Evolutionary conservation across 92 coral and sea anemone genomes (phyloP), one percentile per base, ranked within the genome.

Genomic region (Porites cylindrica): DNA sequence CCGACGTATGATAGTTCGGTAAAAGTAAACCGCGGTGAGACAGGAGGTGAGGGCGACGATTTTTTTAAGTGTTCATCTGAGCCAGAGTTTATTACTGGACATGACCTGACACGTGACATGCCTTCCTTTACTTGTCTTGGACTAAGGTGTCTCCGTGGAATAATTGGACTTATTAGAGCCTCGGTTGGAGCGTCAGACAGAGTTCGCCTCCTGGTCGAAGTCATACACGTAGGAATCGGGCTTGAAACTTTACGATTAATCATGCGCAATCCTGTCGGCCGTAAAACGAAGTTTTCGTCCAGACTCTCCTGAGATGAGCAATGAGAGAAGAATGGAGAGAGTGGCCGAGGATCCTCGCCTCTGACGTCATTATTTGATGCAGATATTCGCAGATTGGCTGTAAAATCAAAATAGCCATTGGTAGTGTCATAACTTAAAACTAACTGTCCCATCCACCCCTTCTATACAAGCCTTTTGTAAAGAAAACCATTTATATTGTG

Each of bases 121-220:
- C 80, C 74, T 62, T 52, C 54, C 10, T 50, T 23, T 11, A 65
- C 11, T 9, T n/a, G 73, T 3, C 19, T 24, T 51, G 23, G 47
- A 21, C 62, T 72, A 51, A n/a, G 14, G 72, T 23, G 50, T 73
- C 73, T 73, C 12, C 87, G 73, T 21, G 87, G 60, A 21, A 83
- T 61, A 7, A 83, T 75, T 1, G 87, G 87, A 65, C 87, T 83
- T 1, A 75, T 75, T 4, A 83, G 80, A 4, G 80, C 87, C 50
- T 83, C 87, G 8, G 87, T 52, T 13, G 87, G 87, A 8, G 74
- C 63, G n/a, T 83, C 73, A n/a, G 87, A 83, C 51, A 83, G 56
- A 64, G 74, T 60, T 18, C 80, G 71, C 51, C 87, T 54, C 56
- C 74, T 83, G 51, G 29, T 71, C 52, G 29, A 19, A 59, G 17